A percentile compares a stretch with the other conserved stretches of the same genome.
phyloP scores from a whole-genome alignment of 2,113 vertebrate species.

The Cervus canadensis region DNA sequence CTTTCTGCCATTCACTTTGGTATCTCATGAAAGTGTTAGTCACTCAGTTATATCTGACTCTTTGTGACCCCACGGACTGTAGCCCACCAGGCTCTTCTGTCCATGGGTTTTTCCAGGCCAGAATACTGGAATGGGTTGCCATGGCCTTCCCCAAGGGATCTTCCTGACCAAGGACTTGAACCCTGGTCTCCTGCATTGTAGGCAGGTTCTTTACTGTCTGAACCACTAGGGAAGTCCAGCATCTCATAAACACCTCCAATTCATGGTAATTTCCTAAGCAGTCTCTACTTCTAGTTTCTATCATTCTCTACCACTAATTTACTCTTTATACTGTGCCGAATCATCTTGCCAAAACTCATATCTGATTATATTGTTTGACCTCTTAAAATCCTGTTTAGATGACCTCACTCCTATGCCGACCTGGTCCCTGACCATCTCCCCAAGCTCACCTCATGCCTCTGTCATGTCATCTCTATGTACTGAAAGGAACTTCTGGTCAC shows the following conservation, averaged over 20 bases:
- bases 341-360: background rate
- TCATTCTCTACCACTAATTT: background rate
- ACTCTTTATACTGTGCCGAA: background rate
- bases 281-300: background rate
- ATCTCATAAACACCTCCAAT: background rate
- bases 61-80: rapidly evolving
- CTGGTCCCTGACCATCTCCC: background rate
- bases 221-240: background rate
- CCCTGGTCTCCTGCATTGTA: background rate
- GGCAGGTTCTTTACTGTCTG: background rate
- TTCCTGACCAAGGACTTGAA: background rate
- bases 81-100: background rate
- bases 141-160: background rate
- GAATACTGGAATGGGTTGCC: background rate
- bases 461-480: background rate
- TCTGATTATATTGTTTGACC: background rate
- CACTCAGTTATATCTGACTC: rapidly evolving
- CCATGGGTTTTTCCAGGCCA: background rate
- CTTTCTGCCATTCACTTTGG: background rate
- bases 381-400: background rate
- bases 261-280: background rate
- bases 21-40: background rate
- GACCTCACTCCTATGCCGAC: background rate
- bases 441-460: background rate
- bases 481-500: background rate